Base-by-base conservation (phyloP, 2,113 vertebrate species). In the Solea solea region DNA sequence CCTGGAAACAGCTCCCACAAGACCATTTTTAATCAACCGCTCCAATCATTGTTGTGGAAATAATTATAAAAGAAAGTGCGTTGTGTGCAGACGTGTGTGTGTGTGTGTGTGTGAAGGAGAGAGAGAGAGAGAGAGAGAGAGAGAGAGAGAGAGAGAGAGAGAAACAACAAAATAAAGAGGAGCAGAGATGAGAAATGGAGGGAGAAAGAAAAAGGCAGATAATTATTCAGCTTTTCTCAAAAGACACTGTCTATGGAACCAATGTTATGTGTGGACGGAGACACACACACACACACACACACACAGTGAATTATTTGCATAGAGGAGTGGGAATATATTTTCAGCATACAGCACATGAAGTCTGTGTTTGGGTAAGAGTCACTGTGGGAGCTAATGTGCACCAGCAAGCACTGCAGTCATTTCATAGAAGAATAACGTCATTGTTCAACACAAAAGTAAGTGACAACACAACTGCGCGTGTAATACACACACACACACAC, bases 11-110 rank as follows among this genome's bases (percentile, higher is more conserved):
- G 83, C 83, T 90, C 89, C 87, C 89, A 74, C 48, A 66, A 81
- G 83, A 83, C 83, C 63, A 9, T 81, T 90, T 89, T 89, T 89
- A 89, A 89, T 90, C 89, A 89, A 86, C 81, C 72, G 62, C 74
- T 63, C 80, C 70, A 75, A 90, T 90, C 79, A 83, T 81, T 87
- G 86, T 87, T 84, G 81, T 80, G 83, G 81, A 86, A 87, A 86
- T 90, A 84, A 87, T 87, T 86, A 83, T 80, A 82, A 86, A 77
- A 69, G 59, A 69, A 58, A 41, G 44, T 46, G 69, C 46, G 49
- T 42, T 56, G 21, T 2, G 49, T 61, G 13, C 7, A 28, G 9
- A 44, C 40, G 27, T 39, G 40, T 60, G 69, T 51, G 49, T 42
- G 69, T 56, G 49, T 61, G 13, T 5, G 25, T 13, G 48, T 25